Evolutionary conservation across 1,140 invertebrate species (phyloP), one percentile per base, ranked within the genome.

Genomic region (Brachionus sp.): DNA sequence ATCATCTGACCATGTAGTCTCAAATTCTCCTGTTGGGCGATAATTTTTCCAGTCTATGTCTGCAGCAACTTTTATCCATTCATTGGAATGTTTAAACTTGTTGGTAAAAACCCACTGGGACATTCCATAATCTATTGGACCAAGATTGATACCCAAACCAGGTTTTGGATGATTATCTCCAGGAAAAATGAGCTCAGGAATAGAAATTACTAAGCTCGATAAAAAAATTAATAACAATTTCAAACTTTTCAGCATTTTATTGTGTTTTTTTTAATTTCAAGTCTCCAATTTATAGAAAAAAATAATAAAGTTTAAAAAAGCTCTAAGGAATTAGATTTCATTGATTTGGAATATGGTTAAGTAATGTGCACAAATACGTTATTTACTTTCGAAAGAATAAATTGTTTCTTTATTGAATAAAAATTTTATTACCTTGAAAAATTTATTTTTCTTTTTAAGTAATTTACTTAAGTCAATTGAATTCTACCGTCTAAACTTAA

Each of bases 71-170:
- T 16, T 23, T 35, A 23, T 25, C 70, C 70, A 75, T 75, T 75
- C 70, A 25, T n/a, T 44, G 9, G 70, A 16, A 46, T 75, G 70
- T 46, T 75, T 75, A 25, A 75, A 75, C 5, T 46, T 44, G 29
- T 75, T 75, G 7, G 70, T 75, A 25, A 75, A 75, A 2, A 75
- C 70, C 70, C 70, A 75, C 25, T 46, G 19, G 9, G 37, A 46
- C 70, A 75, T 75, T 33, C 39, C 70, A 42, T 23, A 46, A 10
- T 75, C 70, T 6, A 75, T 29, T n/a, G 70, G 70, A 46, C 70
- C 70, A 25, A 75, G 19, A 29, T 75, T 75, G 25, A 75, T 75
- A 19, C 70, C 70, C 39, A 75, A 25, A 25, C 70, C 70, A 12
- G 70, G 44, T 19, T 46, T 75, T 46, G 19, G n/a, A 2, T 75